phyloP scores from a whole-genome alignment of 30 jellyfish, hydroid and myxozoan genomes.

The Aurelia sp. region DNA sequence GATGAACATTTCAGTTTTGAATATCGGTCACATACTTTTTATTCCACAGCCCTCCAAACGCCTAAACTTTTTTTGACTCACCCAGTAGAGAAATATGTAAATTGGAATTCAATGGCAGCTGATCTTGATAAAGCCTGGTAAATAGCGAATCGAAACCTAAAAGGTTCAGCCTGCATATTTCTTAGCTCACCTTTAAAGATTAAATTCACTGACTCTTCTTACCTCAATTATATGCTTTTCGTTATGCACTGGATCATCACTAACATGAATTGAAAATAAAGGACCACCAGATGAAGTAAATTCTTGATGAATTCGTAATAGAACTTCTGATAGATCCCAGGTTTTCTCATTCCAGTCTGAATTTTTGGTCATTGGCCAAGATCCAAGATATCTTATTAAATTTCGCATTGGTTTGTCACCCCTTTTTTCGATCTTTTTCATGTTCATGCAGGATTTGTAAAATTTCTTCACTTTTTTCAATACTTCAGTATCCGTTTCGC shows the following conservation, averaged over 20 bases:
- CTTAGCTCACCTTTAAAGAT: too few species aligned
- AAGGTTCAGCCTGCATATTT: too few species aligned
- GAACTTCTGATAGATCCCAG: slow-evolving; percentile 74
- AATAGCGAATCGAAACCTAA: too few species aligned
- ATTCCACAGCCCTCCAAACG: too few species aligned
- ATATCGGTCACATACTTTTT: too few species aligned
- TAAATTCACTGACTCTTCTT: background rate
- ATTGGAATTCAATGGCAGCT: too few species aligned
- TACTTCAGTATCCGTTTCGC: slow-evolving; percentile 59
- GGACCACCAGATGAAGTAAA: slow-evolving; percentile 99
- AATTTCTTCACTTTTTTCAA: slow-evolving; percentile 77
- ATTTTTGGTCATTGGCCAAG: slow-evolving; percentile 91
- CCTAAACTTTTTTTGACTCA: too few species aligned
- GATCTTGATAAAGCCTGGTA: too few species aligned
- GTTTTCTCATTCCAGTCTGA: slow-evolving; percentile 61
- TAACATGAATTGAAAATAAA: slow-evolving; percentile 91
- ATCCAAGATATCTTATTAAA: slow-evolving; percentile 72
- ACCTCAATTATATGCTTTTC: slow-evolving; percentile 95
- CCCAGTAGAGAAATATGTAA: too few species aligned
- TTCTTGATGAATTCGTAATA: slow-evolving; percentile 78
- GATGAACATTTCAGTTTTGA: too few species aligned
- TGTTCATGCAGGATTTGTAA: slow-evolving; percentile 87
- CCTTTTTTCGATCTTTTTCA: slow-evolving; percentile 68
- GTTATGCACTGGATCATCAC: slow-evolving; percentile 97
- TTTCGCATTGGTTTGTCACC: slow-evolving; percentile 85